A percentile compares a stretch with the other conserved stretches of the same genome.
Evolutionary conservation across 2,888 invertebrate species (phyloP).

Genomic region (Philereme transversata): DNA sequence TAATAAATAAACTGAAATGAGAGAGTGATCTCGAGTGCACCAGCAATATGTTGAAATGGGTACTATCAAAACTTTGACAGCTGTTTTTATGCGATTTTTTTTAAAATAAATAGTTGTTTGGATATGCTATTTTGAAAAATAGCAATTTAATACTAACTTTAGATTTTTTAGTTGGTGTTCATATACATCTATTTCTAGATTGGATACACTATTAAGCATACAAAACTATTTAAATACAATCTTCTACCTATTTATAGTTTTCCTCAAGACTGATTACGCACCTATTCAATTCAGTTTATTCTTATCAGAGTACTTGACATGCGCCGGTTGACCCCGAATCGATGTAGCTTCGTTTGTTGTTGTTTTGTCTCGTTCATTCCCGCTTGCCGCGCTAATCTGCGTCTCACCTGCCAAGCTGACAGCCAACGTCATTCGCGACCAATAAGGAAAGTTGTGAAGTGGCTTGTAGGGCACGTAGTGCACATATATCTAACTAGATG

Average conservation of each 20-base stretch:
- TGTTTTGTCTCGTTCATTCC: slow-evolving; percentile 63
- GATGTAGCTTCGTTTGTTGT: slow-evolving; percentile 75
- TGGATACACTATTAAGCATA: too few species aligned
- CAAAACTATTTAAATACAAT: too few species aligned
- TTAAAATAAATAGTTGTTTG: too few species aligned
- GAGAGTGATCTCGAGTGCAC: too few species aligned
- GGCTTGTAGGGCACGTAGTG: slow-evolving; percentile 47
- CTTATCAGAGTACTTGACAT: slow-evolving; percentile 73
- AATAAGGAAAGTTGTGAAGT: slow-evolving; percentile 47
- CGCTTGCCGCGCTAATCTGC: slow-evolving; percentile 25
- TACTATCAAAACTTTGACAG: too few species aligned
- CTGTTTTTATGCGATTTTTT: too few species aligned
- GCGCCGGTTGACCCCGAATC: slow-evolving; percentile 74
- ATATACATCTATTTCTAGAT: too few species aligned
- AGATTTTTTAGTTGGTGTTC: too few species aligned
- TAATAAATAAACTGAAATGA: too few species aligned
- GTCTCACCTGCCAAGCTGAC: slow-evolving; percentile 55
- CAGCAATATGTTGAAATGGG: too few species aligned
- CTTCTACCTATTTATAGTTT: not conserved
- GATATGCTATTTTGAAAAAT: too few species aligned
- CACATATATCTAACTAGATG: slow-evolving; percentile 60
- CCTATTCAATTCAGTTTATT: slow-evolving; percentile 49
- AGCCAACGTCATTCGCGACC: slow-evolving; percentile 51
- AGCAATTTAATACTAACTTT: too few species aligned
- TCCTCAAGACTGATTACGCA: slow-evolving; percentile 9